phyloP scores from a whole-genome alignment of 2,888 invertebrate genomes.

The Rhagium mordax region DNA sequence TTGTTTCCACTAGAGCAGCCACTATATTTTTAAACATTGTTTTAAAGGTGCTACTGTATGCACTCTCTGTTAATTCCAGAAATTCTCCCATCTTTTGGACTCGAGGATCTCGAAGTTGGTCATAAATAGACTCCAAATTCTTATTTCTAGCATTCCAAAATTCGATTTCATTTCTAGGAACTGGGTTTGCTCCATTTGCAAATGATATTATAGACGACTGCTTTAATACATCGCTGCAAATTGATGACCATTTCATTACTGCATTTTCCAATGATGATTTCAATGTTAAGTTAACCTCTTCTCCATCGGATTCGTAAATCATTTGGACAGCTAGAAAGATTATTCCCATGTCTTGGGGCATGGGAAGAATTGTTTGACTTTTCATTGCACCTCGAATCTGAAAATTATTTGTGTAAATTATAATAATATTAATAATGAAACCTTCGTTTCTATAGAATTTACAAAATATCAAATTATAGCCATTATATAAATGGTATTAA shows the following conservation, averaged over 20 bases:
- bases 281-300: slow-evolving; percentile 78
- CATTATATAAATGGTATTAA: no score
- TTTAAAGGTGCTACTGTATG: slow-evolving; percentile 85
- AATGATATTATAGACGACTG: slow-evolving; percentile 79
- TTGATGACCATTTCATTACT: slow-evolving; percentile 87
- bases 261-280: slow-evolving; percentile 89
- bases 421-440: no score
- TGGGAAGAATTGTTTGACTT: slow-evolving; percentile 88
- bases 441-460: no score
- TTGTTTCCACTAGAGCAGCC: slow-evolving; percentile 85
- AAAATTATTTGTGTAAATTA: no score
- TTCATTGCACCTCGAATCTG: slow-evolving; percentile 85
- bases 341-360: slow-evolving; percentile 84
- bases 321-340: slow-evolving; percentile 76
- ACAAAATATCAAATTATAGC: no score
- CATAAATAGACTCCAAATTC: slow-evolving; percentile 89
- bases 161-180: slow-evolving; percentile 81
- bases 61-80: slow-evolving; percentile 82
- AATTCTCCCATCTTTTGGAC: slow-evolving; percentile 86
- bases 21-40: slow-evolving; percentile 85
- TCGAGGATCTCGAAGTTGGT: slow-evolving; percentile 86
- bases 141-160: slow-evolving; percentile 86
- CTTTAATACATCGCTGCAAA: slow-evolving; percentile 80
- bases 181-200: slow-evolving; percentile 79
- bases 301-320: slow-evolving; percentile 72